phyloP scores from a whole-genome alignment of 2,797 vertebrate species.

The Hippopotamyrus pictus region DNA sequence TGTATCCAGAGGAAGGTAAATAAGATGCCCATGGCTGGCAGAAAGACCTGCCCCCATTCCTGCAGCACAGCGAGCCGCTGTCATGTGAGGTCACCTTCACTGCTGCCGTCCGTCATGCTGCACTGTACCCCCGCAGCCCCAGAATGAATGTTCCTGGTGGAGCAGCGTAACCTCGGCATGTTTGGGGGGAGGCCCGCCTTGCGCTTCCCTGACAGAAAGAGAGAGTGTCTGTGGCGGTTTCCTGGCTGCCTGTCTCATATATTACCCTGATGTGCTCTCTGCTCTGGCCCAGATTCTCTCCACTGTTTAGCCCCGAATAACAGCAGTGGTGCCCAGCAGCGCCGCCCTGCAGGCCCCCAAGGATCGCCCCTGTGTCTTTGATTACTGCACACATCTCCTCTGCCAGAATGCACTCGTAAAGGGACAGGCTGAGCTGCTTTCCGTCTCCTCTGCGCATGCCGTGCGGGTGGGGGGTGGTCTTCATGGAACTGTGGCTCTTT shows the following conservation, averaged over 20 bases:
- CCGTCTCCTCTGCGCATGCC: background rate
- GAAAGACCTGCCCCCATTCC: background rate
- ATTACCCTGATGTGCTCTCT: conserved; percentile 11
- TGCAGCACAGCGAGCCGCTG: background rate
- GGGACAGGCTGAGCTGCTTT: background rate
- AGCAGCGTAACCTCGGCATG: background rate
- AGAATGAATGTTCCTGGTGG: background rate
- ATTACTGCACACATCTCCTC: background rate
- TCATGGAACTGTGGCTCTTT: background rate
- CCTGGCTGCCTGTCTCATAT: background rate
- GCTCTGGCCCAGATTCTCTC: background rate
- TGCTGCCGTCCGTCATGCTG: background rate
- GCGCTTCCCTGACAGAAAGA: background rate
- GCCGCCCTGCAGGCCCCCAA: background rate
- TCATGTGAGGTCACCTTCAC: background rate
- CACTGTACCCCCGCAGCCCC: background rate
- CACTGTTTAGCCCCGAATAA: conserved; percentile 15
- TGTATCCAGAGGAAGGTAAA: background rate
- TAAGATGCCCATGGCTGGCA: background rate
- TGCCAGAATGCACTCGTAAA: background rate
- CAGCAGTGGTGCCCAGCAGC: background rate
- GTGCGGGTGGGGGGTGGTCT: background rate
- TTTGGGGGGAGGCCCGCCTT: background rate
- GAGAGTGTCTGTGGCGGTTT: background rate
- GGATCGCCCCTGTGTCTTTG: background rate